Base-by-base conservation (phyloP, 2,113 vertebrate species). In the Nothocercus nigrocapillus region DNA sequence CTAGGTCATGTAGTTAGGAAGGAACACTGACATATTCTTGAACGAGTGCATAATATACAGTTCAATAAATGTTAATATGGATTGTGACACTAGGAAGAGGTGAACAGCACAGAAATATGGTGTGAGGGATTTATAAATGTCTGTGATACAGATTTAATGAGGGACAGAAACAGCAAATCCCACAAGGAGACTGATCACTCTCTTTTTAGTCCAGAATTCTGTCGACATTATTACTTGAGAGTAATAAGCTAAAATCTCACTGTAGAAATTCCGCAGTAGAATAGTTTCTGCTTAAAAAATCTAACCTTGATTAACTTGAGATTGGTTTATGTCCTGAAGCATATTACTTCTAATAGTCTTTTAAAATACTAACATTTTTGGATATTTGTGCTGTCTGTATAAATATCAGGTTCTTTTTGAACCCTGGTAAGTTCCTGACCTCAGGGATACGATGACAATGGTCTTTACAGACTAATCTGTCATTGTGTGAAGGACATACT, bases 221-320 rank as follows among this genome's bases (percentile, higher is more conserved):
- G 27, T 86, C 93, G 69, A 72, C 38, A 82, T 62, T 40, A 82
- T 69, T 64, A 72, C 38, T 88, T 79, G 22, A 82, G 34, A 92
- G 13, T 47, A 93, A 76, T 8, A 72, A 75, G 58, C 27, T 73
- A 72, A 84, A 95, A 78, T 25, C 18, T 61, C 78, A 28, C 45
- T 63, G 38, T 21, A 73, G 47, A 93, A 93, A 86, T 32, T 22
- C 14, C 44, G 30, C 14, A 88, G 32, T 1, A 70, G 15, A 67
- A 13, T 34, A 36, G 25, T 45, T 93, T 87, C 85, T 86, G 70
- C 17, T 59, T 20, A 87, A 61, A 38, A 42, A 49, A 82, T 91
- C 66, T 76, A 72, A 45, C 16, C 38, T 90, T 85, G 34, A 86
- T 90, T 96, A 89, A 82, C 86, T 90, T 90, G 66, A 78, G 22